Conservation (phyloP, 2,888 invertebrate species). For the Rosalia funebris region DNA sequence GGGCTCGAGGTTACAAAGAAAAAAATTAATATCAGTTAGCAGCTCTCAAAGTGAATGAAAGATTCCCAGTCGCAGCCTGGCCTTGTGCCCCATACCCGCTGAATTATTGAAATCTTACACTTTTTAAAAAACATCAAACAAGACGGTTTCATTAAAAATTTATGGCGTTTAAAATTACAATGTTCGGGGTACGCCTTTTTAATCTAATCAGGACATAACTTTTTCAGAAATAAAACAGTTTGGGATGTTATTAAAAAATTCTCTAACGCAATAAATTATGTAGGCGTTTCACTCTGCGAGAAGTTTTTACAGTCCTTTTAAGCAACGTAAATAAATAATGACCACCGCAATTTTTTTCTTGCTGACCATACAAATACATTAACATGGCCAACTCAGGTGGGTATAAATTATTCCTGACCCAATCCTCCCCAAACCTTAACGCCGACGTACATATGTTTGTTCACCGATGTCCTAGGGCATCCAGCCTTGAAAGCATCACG, state of each 20-base stretch:
- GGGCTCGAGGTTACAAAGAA: no score
- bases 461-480: constrained; percentile 5
- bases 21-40: no score
- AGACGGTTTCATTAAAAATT: constrained; percentile 34
- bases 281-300: constrained; percentile 6
- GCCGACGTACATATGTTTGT: no score
- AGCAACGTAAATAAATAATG: constrained; percentile 28
- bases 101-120: constrained; percentile 2
- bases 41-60: no score
- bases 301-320: constrained; percentile 24
- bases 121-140: constrained; percentile 15
- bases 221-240: constrained; percentile 13
- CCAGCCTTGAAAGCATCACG: not conserved
- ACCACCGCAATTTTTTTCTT: constrained; percentile 13
- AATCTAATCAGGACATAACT: constrained; percentile 30
- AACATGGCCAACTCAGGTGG: constrained; percentile 6
- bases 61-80: not conserved
- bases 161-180: constrained; percentile 28
- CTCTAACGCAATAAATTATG: constrained; percentile 20
- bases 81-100: not conserved
- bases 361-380: constrained; percentile 2
- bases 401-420: constrained; percentile 15
- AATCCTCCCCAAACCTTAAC: constrained; percentile 1
- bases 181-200: constrained; percentile 19
- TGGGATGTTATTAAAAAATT: constrained; percentile 29